Evolutionary conservation across 1,140 invertebrate genomes (phyloP), one percentile per base, ranked within the genome.

Genomic region (Cydia pomonella): DNA sequence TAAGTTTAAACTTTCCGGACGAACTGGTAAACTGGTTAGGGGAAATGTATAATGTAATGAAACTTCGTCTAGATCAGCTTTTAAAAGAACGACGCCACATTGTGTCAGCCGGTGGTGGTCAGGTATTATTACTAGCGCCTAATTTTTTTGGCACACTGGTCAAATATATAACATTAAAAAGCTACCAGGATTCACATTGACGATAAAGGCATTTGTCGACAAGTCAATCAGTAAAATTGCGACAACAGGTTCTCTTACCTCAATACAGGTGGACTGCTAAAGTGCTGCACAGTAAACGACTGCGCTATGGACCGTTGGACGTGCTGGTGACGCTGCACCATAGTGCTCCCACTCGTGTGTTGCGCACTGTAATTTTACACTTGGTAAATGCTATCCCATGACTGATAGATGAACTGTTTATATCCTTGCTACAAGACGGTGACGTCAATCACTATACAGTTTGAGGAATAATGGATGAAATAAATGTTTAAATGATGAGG

Each of bases 281-380:
- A 88, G 75, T 92, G 90, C 73, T 92, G 91, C 5, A 92, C 82
- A 9, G 91, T 92, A 53, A 90, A 83, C 12, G 91, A 92, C 73
- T 90, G 89, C n/a, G 89, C 90, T 64, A 92, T 85, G 2, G 91
- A 85, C 12, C 91, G 83, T 73, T 91, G 89, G 7, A 91, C 87
- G 77, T 91, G 88, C 75, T 89, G 86, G 47, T 91, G 85, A 41
- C 86, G 84, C 75, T 83, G 83, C 13, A 91, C 83, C 71, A 92
- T 79, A 0, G 80, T 77, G 18, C 83, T 82, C 18, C 82, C 77
- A 27, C 77, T 82, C 7, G 84, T 82, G 47, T 92, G 91, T 79
- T 92, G 90, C 9, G 88, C 86, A 79, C 90, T 92, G 74, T 12
- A 85, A 84, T 69, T 21, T 33, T 69, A 69, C 1, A 38, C 29